Conservation (phyloP, 30 jellyfish, hydroid and myxozoan genomes). For the Nemopilema nomurai region DNA sequence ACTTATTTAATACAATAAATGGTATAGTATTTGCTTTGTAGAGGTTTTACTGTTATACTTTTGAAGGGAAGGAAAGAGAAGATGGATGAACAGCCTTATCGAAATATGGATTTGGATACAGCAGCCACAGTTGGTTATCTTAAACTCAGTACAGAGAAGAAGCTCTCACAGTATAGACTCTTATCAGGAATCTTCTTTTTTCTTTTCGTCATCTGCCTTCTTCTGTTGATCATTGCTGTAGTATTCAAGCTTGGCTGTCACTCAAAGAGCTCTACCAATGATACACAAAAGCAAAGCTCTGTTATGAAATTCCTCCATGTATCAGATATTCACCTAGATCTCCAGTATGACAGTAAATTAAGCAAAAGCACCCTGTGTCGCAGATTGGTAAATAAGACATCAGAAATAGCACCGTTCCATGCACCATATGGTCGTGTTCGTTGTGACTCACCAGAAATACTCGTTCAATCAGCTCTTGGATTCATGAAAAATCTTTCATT, state of each 20-base stretch:
- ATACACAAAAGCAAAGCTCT: not conserved
- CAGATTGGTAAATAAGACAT: conserved; percentile 36
- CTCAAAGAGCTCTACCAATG: not conserved
- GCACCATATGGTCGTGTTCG: conserved; percentile 69
- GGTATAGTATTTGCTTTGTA: no score
- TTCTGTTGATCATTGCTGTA: conserved; percentile 20
- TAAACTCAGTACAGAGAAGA: not conserved
- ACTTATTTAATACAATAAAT: no score
- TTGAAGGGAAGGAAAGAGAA: not conserved
- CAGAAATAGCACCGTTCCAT: conserved; percentile 44
- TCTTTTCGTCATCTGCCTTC: not conserved
- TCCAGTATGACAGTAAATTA: conserved; percentile 32
- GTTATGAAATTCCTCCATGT: conserved; percentile 51
- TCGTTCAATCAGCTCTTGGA: conserved; percentile 35
- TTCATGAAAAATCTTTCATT: conserved; percentile 29
- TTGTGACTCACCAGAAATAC: conserved; percentile 64
- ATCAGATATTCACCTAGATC: conserved; percentile 65
- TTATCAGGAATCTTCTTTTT: conserved; percentile 12
- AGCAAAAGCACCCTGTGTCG: conserved; percentile 48
- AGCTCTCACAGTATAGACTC: conserved; percentile 12
- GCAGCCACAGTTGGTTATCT: not conserved
- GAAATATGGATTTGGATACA: not conserved
- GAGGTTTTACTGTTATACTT: not conserved
- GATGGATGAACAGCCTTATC: not conserved
- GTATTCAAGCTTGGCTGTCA: conserved; percentile 40